These are phyloP conservation scores for Nebria ingens DNA, from an alignment of 1,140 invertebrate species.

Conservation along the genomic window DNA sequence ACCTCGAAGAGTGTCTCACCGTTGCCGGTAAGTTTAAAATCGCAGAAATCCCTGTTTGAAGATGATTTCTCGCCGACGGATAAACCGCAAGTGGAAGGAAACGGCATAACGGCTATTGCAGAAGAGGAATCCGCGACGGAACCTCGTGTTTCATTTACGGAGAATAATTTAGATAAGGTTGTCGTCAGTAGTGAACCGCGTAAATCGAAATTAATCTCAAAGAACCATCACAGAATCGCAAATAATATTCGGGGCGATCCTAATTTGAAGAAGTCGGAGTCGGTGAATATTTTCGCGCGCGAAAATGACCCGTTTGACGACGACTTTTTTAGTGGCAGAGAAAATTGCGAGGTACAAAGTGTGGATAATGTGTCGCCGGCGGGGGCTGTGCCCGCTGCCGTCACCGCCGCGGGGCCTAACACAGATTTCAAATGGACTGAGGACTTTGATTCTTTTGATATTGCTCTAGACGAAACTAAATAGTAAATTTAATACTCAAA, in stretches of 20 bases:
- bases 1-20: conserved; percentile 19
- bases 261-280: conserved; percentile 64
- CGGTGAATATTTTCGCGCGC: conserved; percentile 74
- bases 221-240: conserved; percentile 17
- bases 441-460: conserved; percentile 12
- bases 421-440: conserved; percentile 6
- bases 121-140: conserved; percentile 9
- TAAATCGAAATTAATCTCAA: not conserved
- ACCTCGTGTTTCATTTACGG: not conserved
- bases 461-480: not conserved
- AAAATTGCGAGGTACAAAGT: not conserved
- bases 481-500: not conserved
- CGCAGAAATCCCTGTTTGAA: conserved; percentile 53
- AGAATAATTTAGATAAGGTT: conserved; percentile 10
- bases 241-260: conserved; percentile 18
- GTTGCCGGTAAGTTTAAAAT: conserved; percentile 27
- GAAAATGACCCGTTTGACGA: conserved; percentile 77
- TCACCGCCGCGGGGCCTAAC: too few relatives aligned
- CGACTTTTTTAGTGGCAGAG: conserved; percentile 55
- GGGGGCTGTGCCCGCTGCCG: not conserved
- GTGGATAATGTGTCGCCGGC: not conserved
- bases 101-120: not conserved
- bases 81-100: conserved; percentile 20
- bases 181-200: not conserved
- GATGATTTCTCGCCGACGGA: conserved; percentile 56